Conservation (phyloP, 2,797 vertebrate genomes). For the Amphiprion clarkii region DNA sequence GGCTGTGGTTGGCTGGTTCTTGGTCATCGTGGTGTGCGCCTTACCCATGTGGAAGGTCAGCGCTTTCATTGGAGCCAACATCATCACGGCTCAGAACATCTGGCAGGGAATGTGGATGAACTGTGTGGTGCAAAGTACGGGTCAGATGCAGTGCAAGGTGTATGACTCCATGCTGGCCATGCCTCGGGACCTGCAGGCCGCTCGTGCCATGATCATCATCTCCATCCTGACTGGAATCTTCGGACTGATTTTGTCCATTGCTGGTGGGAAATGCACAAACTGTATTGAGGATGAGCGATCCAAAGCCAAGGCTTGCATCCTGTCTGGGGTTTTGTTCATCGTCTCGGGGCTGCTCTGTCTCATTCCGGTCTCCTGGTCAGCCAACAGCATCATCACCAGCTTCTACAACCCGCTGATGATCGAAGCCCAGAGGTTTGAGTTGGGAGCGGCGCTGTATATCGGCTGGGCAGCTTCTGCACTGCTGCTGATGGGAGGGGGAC, state of each 20-base stretch:
- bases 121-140: constrained; percentile 88
- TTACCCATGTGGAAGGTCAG: constrained; percentile 86
- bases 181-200: constrained; percentile 83
- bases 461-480: constrained; percentile 91
- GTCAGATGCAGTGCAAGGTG: constrained; percentile 88
- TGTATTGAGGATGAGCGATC: constrained; percentile 81
- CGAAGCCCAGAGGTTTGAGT: constrained; percentile 85
- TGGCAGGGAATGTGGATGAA: constrained; percentile 89
- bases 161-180: constrained; percentile 87
- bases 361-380: constrained; percentile 86
- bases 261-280: constrained; percentile 88
- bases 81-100: constrained; percentile 84
- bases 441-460: constrained; percentile 92
- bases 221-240: constrained; percentile 81
- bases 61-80: constrained; percentile 85
- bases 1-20: constrained; percentile 80
- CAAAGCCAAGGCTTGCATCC: constrained; percentile 84
- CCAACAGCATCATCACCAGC: constrained; percentile 81
- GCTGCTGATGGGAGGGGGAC: constrained; percentile 88
- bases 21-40: constrained; percentile 78
- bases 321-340: constrained; percentile 82
- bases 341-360: constrained; percentile 82
- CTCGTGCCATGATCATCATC: constrained; percentile 83
- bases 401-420: constrained; percentile 86
- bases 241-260: constrained; percentile 79